Conservation (phyloP, 2,797 vertebrate species). For the Nothura maculosa region DNA sequence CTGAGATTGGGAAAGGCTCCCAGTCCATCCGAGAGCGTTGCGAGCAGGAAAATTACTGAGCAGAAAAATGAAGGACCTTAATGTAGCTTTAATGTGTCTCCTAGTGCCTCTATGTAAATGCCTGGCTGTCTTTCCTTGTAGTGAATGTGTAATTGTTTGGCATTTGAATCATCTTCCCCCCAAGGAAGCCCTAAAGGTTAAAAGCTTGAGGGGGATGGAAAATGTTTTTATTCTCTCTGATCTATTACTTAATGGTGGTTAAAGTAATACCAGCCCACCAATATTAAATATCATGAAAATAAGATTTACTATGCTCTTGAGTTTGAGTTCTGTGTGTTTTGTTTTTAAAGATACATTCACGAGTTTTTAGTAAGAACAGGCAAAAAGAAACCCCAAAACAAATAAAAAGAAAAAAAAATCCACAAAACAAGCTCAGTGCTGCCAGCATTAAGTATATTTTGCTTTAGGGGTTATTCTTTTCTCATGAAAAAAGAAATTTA, state of each 20-base stretch:
- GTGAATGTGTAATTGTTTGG: constrained; percentile 57
- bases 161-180: constrained; percentile 65
- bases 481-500: background rate
- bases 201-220: constrained; percentile 36
- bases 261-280: background rate
- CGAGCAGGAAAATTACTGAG: constrained; percentile 32
- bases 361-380: background rate
- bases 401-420: too few species aligned
- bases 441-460: background rate
- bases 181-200: constrained; percentile 67
- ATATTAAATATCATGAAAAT: background rate
- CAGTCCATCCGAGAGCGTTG: constrained; percentile 11
- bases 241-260: constrained; percentile 46
- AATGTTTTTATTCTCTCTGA: constrained; percentile 64
- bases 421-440: background rate
- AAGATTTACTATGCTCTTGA: background rate
- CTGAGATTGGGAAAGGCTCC: constrained; percentile 18
- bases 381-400: background rate
- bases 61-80: constrained; percentile 51
- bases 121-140: background rate
- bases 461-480: background rate
- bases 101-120: constrained; percentile 56
- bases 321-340: background rate
- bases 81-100: constrained; percentile 72
- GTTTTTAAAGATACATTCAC: background rate